A percentile compares a stretch with the other conserved stretches of the same genome.
Conservation (phyloP, 2,113 vertebrate genomes). For the Nansenia antarctica region DNA sequence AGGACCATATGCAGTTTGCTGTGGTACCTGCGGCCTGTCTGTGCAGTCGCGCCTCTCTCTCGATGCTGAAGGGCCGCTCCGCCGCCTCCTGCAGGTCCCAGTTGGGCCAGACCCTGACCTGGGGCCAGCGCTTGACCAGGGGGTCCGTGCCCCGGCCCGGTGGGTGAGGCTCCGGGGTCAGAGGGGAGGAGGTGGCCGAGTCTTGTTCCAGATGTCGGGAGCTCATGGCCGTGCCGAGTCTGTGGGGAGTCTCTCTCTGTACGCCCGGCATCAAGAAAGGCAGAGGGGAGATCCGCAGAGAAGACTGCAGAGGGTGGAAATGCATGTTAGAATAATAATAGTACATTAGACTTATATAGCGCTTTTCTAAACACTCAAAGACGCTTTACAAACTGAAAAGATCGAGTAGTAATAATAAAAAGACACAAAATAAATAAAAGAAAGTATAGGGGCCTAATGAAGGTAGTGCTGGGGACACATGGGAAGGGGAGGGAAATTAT, state of each 20-base stretch:
- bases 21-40: constrained; percentile 84
- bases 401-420: no score
- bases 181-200: constrained; percentile 60
- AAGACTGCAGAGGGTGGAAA: constrained; percentile 70
- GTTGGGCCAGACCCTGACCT: constrained; percentile 82
- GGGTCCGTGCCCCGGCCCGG: constrained; percentile 46
- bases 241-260: constrained; percentile 68
- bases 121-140: constrained; percentile 82
- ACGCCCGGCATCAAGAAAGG: constrained; percentile 82
- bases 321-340: no score
- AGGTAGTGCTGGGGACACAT: no score
- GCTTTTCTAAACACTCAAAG: background rate
- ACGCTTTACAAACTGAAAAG: no score
- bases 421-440: no score
- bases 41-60: constrained; percentile 86
- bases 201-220: constrained; percentile 75
- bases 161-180: constrained; percentile 71
- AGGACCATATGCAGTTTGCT: background rate
- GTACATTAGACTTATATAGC: no score
- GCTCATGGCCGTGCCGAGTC: constrained; percentile 73
- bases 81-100: constrained; percentile 82
- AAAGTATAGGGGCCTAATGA: no score
- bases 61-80: constrained; percentile 86
- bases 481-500: no score
- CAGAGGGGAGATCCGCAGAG: constrained; percentile 86